Evolutionary conservation across 2,113 vertebrate species (phyloP).

Genomic region (Typhlomys cinereus): DNA sequence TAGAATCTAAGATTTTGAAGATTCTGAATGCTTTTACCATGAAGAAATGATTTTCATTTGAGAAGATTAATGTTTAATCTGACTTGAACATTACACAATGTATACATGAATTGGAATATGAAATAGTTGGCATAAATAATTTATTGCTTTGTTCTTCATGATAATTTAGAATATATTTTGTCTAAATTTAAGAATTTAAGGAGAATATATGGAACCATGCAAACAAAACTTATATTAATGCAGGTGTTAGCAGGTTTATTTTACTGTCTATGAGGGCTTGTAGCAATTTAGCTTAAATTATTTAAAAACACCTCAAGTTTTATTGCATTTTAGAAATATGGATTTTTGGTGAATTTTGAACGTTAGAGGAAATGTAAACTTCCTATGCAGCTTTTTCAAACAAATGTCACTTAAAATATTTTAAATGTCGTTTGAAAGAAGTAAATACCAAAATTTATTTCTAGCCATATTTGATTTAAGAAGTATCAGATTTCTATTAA

Average conservation of each 20-base stretch:
- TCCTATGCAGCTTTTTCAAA: conserved; percentile 73
- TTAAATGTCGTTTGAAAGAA: conserved; percentile 74
- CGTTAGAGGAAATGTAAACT: conserved; percentile 68
- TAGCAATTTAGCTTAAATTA: background rate
- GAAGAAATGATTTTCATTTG: background rate
- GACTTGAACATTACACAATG: background rate
- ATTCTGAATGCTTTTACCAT: background rate
- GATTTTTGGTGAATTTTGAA: conserved; percentile 55
- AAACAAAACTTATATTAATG: background rate
- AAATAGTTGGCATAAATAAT: background rate
- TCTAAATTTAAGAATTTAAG: background rate
- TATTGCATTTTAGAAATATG: background rate
- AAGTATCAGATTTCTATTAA: conserved; percentile 66
- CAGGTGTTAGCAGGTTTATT: background rate
- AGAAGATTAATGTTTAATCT: background rate
- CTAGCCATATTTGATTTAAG: conserved; percentile 63
- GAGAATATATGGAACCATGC: background rate
- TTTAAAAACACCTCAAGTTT: background rate
- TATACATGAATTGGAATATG: background rate
- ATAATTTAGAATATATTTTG: background rate
- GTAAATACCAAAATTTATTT: conserved; percentile 74
- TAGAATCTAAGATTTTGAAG: background rate
- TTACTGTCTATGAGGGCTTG: background rate
- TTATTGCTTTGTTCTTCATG: background rate
- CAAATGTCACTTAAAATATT: conserved; percentile 71